Evolutionary conservation across 37 sponge, comb jelly and placozoan species (phyloP).

Genomic region (Aphrocallistes beatrix): DNA sequence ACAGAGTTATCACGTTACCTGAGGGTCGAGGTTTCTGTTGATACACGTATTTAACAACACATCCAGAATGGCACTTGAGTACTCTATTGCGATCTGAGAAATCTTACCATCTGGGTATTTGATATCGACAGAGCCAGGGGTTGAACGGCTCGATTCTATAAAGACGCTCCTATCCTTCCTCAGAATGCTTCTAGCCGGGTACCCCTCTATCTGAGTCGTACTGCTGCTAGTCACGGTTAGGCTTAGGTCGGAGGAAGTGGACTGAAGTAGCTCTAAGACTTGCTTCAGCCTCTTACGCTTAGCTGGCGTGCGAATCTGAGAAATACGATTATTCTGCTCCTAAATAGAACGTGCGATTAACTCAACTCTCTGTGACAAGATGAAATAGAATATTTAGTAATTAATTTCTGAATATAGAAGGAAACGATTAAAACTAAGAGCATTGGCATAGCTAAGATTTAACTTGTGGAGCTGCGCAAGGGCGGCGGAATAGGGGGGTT

Average conservation of each 20-base stretch:
- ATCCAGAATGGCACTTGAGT: not conserved
- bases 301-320: not conserved
- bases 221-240: too few relatives aligned
- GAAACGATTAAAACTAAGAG: too few relatives aligned
- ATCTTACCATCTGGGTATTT: not conserved
- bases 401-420: too few relatives aligned
- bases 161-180: not conserved
- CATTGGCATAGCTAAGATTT: too few relatives aligned
- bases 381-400: not conserved
- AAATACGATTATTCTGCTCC: not conserved
- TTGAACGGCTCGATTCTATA: not conserved
- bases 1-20: too few relatives aligned
- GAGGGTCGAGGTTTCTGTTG: not conserved
- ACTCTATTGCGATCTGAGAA: not conserved
- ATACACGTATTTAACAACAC: not conserved
- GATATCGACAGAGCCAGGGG: not conserved
- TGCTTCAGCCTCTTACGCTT: not conserved
- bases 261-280: not conserved
- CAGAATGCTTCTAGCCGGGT: too few relatives aligned
- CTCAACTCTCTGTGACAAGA: not conserved
- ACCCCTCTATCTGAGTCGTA: too few relatives aligned
- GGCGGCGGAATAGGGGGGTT: too few relatives aligned
- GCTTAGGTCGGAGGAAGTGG: not conserved
- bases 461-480: too few relatives aligned
- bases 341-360: not conserved